phyloP scores from a whole-genome alignment of 2,113 vertebrate species.

The Chiloscyllium plagiosum region DNA sequence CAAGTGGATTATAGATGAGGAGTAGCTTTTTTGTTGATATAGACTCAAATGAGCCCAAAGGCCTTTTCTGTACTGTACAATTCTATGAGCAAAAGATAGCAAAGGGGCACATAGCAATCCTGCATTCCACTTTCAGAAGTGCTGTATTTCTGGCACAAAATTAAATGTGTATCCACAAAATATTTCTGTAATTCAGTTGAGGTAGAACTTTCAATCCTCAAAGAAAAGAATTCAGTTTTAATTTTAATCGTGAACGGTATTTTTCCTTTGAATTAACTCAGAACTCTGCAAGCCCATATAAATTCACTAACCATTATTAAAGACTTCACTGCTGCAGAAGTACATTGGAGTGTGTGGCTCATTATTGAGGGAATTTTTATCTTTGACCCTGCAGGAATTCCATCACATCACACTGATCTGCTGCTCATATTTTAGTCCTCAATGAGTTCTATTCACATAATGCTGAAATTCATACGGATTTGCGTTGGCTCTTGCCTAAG shows the following conservation, averaged over 20 bases:
- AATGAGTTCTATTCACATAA: neutral
- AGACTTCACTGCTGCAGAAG: neutral
- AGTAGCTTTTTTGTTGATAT: too few relatives aligned
- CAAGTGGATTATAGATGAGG: too few relatives aligned
- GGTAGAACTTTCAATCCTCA: neutral
- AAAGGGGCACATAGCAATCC: neutral
- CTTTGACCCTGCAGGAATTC: neutral
- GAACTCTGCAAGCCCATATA: neutral
- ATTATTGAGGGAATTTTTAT: neutral
- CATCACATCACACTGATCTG: neutral
- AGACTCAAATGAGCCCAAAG: too few relatives aligned
- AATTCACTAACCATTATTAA: neutral
- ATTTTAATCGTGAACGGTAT: neutral
- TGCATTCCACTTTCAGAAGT: neutral
- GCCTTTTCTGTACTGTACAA: too few relatives aligned
- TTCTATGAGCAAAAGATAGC: too few relatives aligned
- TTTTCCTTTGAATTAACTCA: neutral
- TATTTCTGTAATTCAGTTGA: neutral
- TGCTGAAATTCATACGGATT: neutral
- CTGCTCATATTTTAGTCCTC: neutral
- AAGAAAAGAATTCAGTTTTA: neutral
- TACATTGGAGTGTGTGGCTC: neutral
- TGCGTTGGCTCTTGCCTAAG: neutral
- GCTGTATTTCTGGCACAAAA: neutral
- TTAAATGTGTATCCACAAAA: neutral